Evolutionary conservation across 2,797 vertebrate genomes (phyloP).

Genomic region (Falco biarmicus): DNA sequence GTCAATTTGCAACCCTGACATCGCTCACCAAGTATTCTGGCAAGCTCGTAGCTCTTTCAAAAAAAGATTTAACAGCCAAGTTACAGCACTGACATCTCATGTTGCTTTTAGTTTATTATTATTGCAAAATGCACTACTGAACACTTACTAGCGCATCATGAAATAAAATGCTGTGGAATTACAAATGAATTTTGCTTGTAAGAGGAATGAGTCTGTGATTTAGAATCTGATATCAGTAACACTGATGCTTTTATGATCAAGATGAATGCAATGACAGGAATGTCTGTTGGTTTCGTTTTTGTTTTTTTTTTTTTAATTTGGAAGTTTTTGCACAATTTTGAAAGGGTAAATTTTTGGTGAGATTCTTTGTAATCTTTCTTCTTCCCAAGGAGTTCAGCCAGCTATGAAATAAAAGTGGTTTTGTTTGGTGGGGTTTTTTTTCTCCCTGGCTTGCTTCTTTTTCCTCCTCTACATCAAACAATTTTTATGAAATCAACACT

Average conservation of each 20-base stretch:
- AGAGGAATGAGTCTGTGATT: conserved; percentile 18
- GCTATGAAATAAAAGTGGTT: background rate
- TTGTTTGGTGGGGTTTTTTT: background rate
- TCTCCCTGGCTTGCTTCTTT: background rate
- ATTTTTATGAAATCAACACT: background rate
- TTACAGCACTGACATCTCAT: conserved; percentile 60
- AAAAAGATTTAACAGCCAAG: conserved; percentile 68
- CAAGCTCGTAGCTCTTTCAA: conserved; percentile 59
- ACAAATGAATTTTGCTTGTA: background rate
- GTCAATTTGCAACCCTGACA: conserved; percentile 56
- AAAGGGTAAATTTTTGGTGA: conserved; percentile 3
- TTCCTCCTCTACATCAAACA: background rate
- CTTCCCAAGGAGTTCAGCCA: background rate
- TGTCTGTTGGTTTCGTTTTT: too few relatives aligned
- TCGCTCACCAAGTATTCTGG: conserved; percentile 67
- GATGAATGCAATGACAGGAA: background rate
- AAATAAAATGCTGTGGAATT: conserved; percentile 22
- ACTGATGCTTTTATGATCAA: background rate
- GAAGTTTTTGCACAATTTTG: background rate
- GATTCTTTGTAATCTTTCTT: background rate
- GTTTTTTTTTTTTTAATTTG: background rate
- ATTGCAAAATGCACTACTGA: conserved; percentile 61
- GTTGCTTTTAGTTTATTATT: conserved; percentile 65
- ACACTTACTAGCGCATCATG: conserved; percentile 9
- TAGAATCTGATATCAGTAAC: background rate